phyloP scores from a whole-genome alignment of 2,888 invertebrate genomes.

The Physocephala rufipes region DNA sequence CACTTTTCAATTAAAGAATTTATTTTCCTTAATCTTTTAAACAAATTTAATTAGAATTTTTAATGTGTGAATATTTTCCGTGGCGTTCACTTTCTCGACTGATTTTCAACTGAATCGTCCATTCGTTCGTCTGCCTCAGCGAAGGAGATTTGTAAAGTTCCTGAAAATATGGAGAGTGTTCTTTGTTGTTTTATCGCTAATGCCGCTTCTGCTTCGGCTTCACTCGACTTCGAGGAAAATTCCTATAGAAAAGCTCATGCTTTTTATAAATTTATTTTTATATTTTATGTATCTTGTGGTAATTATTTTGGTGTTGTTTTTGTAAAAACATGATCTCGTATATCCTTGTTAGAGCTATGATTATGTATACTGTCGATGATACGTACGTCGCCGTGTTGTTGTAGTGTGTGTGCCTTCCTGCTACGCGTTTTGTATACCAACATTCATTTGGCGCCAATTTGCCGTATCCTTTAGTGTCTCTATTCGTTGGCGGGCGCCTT shows the following conservation, averaged over 20 bases:
- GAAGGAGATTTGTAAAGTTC: constrained; percentile 41
- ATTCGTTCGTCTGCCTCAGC: constrained; percentile 39
- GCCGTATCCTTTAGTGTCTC: constrained; percentile 18
- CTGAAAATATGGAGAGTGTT: constrained; percentile 8
- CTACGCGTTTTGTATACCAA: constrained; percentile 8
- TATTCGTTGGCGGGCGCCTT: constrained; percentile 1
- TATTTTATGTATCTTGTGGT: constrained; percentile 9
- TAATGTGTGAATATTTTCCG: constrained; percentile 28
- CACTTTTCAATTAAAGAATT: neutral
- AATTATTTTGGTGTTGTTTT: constrained; percentile 8
- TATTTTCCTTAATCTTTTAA: neutral
- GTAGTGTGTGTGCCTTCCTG: constrained; percentile 41
- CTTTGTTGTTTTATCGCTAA: constrained; percentile 27
- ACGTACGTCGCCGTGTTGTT: constrained; percentile 30
- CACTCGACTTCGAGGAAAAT: constrained; percentile 11
- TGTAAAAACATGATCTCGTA: neutral
- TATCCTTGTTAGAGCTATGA: neutral
- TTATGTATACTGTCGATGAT: neutral
- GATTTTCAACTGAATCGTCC: constrained; percentile 46
- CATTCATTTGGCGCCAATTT: constrained; percentile 34
- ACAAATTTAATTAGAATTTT: neutral
- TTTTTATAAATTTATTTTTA: constrained; percentile 12
- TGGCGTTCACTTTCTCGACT: constrained; percentile 47
- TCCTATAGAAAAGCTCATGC: constrained; percentile 22
- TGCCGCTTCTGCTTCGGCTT: constrained; percentile 17